phyloP scores from a whole-genome alignment of 2,797 vertebrate genomes.

The Petrocephalus schoutedeni region DNA sequence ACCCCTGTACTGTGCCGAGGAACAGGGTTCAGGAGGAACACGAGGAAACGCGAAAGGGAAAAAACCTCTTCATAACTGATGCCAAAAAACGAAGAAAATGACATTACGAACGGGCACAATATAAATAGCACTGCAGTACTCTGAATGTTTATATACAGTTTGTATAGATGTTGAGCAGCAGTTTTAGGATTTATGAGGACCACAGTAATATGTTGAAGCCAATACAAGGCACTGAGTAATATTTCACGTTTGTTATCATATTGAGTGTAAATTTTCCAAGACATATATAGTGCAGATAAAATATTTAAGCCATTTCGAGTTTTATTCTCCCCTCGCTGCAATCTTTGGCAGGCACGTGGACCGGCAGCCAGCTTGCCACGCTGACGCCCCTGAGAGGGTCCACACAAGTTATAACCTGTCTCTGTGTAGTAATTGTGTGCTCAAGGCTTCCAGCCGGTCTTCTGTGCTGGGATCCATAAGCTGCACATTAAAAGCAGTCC shows the following conservation, averaged over 20 bases:
- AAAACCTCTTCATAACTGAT: conserved; percentile 63
- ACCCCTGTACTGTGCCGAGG: conserved; percentile 47
- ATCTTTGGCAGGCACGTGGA: not conserved
- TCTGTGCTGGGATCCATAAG: conserved; percentile 39
- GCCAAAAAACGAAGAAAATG: conserved; percentile 60
- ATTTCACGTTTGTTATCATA: conserved; percentile 70
- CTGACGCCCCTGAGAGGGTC: conserved; percentile 32
- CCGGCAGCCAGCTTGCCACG: not conserved
- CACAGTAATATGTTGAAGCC: conserved; percentile 58
- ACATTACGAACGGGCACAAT: conserved; percentile 64
- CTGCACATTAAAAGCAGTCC: conserved; percentile 41
- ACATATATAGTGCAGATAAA: conserved; percentile 57
- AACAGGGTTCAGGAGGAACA: conserved; percentile 43
- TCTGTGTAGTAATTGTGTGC: conserved; percentile 46
- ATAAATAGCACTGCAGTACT: conserved; percentile 66
- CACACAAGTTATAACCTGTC: conserved; percentile 35
- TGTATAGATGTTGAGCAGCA: conserved; percentile 49
- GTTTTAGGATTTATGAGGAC: conserved; percentile 61
- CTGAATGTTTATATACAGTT: conserved; percentile 70
- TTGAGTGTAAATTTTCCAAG: conserved; percentile 62
- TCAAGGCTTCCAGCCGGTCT: conserved; percentile 39
- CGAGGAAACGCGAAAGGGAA: conserved; percentile 48
- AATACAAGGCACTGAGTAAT: conserved; percentile 63
- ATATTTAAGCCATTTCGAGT: conserved; percentile 58
- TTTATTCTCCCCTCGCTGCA: conserved; percentile 40